Percentiles rank a stretch among this genome's conserved stretches.
These are phyloP conservation scores for Notodonta ziczac DNA, from an alignment of 2,888 invertebrate species.

Conservation along the genomic window DNA sequence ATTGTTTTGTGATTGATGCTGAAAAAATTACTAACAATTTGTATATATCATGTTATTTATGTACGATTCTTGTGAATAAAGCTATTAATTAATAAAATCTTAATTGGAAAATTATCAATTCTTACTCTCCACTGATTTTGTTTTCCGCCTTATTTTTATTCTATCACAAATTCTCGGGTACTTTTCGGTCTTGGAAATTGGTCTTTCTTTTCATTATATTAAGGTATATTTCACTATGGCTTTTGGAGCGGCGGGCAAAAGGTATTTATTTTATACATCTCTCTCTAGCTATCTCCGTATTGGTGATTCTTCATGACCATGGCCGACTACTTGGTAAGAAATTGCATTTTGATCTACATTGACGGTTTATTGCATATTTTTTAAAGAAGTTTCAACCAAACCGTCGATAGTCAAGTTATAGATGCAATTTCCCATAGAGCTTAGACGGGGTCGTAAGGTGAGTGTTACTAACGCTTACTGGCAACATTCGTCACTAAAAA, in stretches of 20 bases:
- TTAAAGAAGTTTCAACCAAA: not conserved
- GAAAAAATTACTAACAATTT: not conserved
- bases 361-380: not conserved
- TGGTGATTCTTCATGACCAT: conserved; percentile 1
- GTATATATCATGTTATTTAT: too few relatives aligned
- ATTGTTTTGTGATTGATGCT: conserved; percentile 1
- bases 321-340: not conserved
- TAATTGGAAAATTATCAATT: not conserved
- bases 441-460: not conserved
- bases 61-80: not conserved
- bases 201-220: conserved; percentile 25
- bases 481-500: conserved; percentile 7
- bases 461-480: conserved; percentile 5
- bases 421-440: not conserved
- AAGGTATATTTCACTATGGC: conserved; percentile 24
- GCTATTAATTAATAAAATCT: not conserved
- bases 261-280: conserved; percentile 37
- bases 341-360: not conserved
- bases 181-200: conserved; percentile 9
- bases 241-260: conserved; percentile 21
- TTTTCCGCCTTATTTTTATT: not conserved
- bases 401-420: too few relatives aligned
- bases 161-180: conserved; percentile 17
- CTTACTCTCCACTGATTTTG: too few relatives aligned
- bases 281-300: conserved; percentile 9